Evolutionary conservation across 1,140 invertebrate genomes (phyloP), one percentile per base, ranked within the genome.

Genomic region (Matsumurasca onukii): DNA sequence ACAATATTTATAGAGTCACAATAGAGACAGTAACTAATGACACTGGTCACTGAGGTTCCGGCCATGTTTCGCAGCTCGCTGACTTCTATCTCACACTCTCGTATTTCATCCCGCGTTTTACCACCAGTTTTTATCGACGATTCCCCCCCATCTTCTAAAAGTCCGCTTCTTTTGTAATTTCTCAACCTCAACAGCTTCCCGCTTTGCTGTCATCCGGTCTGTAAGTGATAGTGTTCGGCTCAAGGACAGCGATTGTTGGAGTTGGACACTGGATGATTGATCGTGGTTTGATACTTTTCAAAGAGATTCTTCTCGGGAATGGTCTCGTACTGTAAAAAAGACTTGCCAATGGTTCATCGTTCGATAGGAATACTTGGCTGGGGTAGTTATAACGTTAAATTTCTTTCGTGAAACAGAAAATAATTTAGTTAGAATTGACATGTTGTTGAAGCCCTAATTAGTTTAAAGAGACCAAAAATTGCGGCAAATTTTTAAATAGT

Each of bases 31-130:
- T 22, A n/a, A 52, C 55, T 27, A 59, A 59, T 59, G 55, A 59
- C n/a, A 17, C 34, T 24, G 55, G 25, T 29, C 55, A 59, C 15
- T 27, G 3, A 13, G 24, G 55, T 59, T 59, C 55, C 55, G 55
- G 55, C 55, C 9, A n/a, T 17, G 34, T 17, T 17, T 17, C 5
- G 5, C 34, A 39, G 5, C 34, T 39, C 34, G 17, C 34, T 17
- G 34, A 39, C 34, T 17, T 5, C 34, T 39, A 5, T 9, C 34
- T 39, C 34, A 5, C 5, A 27, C 3, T 29, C 3, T 59, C 55
- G 55, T 59, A 59, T 59, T 59, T 59, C 55, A 59, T 59, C 55
- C 55, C 9, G 5, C 55, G 55, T 59, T 59, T 59, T 59, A 29
- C 55, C 55, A n/a, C 55, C 22, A 22, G 24, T 51, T 51, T 51